These are phyloP conservation scores for Macrostomum cliftonense DNA, from an alignment of 2,888 invertebrate species.

Conservation along the genomic window DNA sequence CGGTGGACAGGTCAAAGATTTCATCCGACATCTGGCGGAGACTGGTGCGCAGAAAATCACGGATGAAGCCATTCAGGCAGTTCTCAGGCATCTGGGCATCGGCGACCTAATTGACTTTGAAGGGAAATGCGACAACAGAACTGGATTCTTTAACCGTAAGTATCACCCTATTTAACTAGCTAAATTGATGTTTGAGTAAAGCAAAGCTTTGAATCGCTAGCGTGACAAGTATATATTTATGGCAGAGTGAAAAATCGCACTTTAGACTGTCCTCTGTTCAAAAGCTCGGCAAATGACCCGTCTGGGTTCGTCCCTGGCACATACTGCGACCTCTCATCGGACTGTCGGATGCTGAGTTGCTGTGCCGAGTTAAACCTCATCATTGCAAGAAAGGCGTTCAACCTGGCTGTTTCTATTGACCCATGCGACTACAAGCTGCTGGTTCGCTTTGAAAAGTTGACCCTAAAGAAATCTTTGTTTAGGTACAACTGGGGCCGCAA, in stretches of 20 bases:
- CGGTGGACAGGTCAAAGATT: slow-evolving; percentile 1
- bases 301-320: slow-evolving; percentile 1
- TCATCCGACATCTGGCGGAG: not conserved
- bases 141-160: slow-evolving; percentile 1
- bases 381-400: not conserved
- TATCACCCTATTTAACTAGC: not conserved
- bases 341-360: slow-evolving; percentile 1
- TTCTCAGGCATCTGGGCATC: slow-evolving; percentile 1
- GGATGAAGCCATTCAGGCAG: slow-evolving; percentile 1
- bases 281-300: not conserved
- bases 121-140: not conserved
- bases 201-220: too few relatives aligned
- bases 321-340: not conserved
- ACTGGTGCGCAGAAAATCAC: not conserved
- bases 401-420: not conserved
- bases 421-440: slow-evolving; percentile 12
- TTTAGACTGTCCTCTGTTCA: slow-evolving; percentile 4
- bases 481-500: slow-evolving; percentile 16
- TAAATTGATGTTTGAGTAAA: too few relatives aligned
- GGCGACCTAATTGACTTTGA: not conserved
- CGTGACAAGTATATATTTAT: too few relatives aligned
- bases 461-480: slow-evolving; percentile 12
- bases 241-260: too few relatives aligned
- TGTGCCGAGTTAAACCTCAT: slow-evolving; percentile 1
- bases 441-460: slow-evolving; percentile 14